Evolutionary conservation across 2,888 invertebrate species (phyloP), one percentile per base, ranked within the genome.

Genomic region (Junonia oenone): DNA sequence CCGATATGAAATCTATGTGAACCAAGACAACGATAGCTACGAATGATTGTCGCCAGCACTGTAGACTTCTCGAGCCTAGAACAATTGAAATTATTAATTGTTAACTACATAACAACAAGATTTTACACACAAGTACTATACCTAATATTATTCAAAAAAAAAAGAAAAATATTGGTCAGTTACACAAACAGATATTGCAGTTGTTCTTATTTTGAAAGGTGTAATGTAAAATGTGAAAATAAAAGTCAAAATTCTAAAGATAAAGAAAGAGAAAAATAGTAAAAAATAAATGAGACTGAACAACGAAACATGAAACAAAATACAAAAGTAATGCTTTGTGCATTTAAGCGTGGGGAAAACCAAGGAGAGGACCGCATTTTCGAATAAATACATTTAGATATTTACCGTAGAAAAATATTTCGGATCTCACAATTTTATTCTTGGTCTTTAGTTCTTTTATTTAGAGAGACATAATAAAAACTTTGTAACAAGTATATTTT

Each of bases 31-130:
- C 73, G 45, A 87, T 67, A 5, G 81, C 82, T 59, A 87, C 55
- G 59, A 84, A 75, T 1, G 84, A 68, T 58, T 80, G 82, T 61
- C 79, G 73, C 88, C 87, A 90, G 64, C 88, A 84, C 17, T 77
- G 75, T 2, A 80, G 65, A 59, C 70, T 71, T 66, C 68, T 75
- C 48, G 83, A 72, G 67, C 87, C 89, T 89, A 75, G 1, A 87
- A 87, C 83, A 88, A 87, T 22, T 33, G 52, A 58, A 62, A 56
- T 5, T 15, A 3, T n/a, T 33, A 45, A 9, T 22, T 49, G n/a
- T n/a, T n/a, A n/a, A n/a, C n/a, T n/a, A n/a, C n/a, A n/a, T n/a
- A n/a, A n/a, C n/a, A n/a, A n/a, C n/a, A n/a, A n/a, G n/a, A n/a
- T 47, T 40, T 38, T 15, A 33, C 29, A 15, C 4, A 31, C 14